Base-by-base conservation (phyloP, 2,888 invertebrate genomes). In the Oscheius sp. region DNA sequence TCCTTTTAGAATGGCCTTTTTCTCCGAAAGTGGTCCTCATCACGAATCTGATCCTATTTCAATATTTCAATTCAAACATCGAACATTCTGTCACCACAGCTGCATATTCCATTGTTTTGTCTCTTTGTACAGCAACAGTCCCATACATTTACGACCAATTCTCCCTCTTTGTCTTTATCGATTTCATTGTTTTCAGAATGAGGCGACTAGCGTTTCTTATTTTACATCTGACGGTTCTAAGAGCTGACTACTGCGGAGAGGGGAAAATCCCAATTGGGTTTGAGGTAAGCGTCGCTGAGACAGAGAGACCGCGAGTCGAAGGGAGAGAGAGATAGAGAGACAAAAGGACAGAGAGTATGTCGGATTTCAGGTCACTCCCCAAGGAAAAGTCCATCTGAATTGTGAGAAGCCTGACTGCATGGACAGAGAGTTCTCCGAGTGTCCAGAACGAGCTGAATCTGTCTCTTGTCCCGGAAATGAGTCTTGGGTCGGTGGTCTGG, bases 401-500 rank as follows among this genome's bases (percentile, higher is more conserved):
- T 68, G 68, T 37, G 68, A 68, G 29, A 21, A 33, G 21, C 68
- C 68, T 9, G 68, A 68, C 21, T 68, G 68, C 35, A 68, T 68
- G 68, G 68, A 68, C 32, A 10, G 68, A 11, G 68, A 68, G 29
- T 68, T 68, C 42, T 51, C 68, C 9, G 81, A 81, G 51, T 81
- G 81, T 57, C 79, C 79, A 7, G 81, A 81, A 73, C 53, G 79
- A 47, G 78, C 79, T 10, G 72, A 65, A 2, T 53, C 76, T 2
- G 50, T 71, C 0, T 57, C 73, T 1, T 81, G 81, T 65, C 47
- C 74, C 4, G 74, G 72, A 21, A 78, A 78, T 53, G 74, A 76
- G 3, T 75, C 79, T 0, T 81, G 81, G 81, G 81, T 81, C 57
- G 81, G 81, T 37, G 81, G 81, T 73, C 66, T 79, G 57, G 84